These are phyloP conservation scores for Yponomeuta sedellus DNA, from an alignment of 2,888 invertebrate species.

Conservation along the genomic window DNA sequence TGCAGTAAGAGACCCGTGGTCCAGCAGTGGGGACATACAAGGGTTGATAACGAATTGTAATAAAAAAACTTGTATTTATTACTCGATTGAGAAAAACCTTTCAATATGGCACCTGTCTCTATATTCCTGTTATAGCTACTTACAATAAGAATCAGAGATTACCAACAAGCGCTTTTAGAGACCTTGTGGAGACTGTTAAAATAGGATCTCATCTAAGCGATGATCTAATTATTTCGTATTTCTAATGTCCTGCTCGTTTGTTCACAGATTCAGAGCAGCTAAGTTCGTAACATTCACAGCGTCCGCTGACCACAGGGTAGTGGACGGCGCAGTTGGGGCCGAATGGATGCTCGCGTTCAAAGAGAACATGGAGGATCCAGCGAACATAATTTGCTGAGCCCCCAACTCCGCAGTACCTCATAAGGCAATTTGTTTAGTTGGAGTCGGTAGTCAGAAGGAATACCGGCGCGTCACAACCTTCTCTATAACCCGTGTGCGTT, in stretches of 20 bases:
- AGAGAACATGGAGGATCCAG: conserved; percentile 92
- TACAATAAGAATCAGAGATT: too few species aligned
- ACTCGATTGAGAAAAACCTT: too few species aligned
- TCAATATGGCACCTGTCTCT: too few species aligned
- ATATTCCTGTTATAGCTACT: too few species aligned
- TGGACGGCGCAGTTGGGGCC: conserved; percentile 98
- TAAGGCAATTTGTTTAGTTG: conserved; percentile 33
- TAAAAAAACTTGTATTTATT: too few species aligned
- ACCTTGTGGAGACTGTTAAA: too few species aligned
- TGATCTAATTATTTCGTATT: too few species aligned
- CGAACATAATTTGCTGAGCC: conserved; percentile 92
- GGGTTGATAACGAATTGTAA: too few species aligned
- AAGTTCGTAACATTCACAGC: conserved; percentile 93
- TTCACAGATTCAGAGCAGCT: conserved; percentile 81
- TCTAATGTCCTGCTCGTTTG: background rate
- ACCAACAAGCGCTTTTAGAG: too few species aligned
- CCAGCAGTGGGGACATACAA: too few species aligned
- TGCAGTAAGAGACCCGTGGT: too few species aligned
- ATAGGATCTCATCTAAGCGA: too few species aligned
- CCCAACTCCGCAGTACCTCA: conserved; percentile 13
- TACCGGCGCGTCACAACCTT: background rate
- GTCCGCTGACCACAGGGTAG: conserved; percentile 97
- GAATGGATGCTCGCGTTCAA: conserved; percentile 95
- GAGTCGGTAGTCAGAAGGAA: conserved; percentile 7
- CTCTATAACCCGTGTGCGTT: background rate